Evolutionary conservation across 1,140 invertebrate genomes (phyloP), one percentile per base, ranked within the genome.

Genomic region (Sweltsa coloradensis): DNA sequence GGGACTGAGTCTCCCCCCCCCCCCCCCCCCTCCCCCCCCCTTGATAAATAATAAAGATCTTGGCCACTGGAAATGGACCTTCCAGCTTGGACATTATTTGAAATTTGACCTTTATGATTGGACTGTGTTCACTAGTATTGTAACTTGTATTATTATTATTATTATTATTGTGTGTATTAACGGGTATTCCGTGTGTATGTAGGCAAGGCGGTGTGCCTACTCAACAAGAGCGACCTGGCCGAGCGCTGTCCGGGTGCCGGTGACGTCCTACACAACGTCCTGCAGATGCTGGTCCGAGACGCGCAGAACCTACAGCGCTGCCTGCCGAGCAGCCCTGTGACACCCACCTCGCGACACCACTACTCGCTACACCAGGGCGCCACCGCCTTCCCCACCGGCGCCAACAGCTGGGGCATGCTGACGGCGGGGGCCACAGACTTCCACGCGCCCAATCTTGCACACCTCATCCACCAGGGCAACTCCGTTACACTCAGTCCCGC

Each of bases 261-360:
- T 0, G 91, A 96, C 62, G 81, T 97, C 5, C 68, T 97, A 42
- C 89, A 90, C 70, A 96, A 97, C 67, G 87, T 90, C 3, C 73
- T 97, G 18, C 85, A 89, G 55, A 81, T 92, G 68, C 69, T 95
- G 7, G 80, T 89, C 25, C 75, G 85, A 3, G 86, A 90, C 57
- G 81, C 82, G 34, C 81, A 75, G 42, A 72, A 81, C 54, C 60
- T 85, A 51, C 80, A 85, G 42, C 71, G 78, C 60, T 78, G 83
- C 63, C 66, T 89, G 41, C 86, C 87, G 3, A 83, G 78, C 42
- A 41, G 84, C 51, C 87, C 87, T 3, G 78, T 89, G 5, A 90
- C 87, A 1, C 86, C 89, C 1, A 86, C 84, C 29, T 78, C 79
- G 21, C 71, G 83, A n/a, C 82, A 83, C 42, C 79, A 79, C n/a